Conservation (phyloP, 2,113 vertebrate species). For the Pagrus major region DNA sequence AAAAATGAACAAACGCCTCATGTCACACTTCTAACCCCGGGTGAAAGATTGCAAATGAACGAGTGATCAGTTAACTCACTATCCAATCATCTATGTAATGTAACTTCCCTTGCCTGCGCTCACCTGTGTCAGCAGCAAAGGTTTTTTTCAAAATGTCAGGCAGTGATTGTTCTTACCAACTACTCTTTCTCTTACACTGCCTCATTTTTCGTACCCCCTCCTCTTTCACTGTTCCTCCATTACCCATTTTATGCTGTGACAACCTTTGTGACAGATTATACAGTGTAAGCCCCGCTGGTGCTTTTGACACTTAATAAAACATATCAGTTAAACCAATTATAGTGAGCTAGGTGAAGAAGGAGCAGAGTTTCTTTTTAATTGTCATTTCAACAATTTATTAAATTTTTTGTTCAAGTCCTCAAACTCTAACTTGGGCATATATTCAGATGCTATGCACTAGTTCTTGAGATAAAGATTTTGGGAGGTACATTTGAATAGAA, state of each 20-base stretch:
- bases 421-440: background rate
- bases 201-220: background rate
- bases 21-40: conserved; percentile 79
- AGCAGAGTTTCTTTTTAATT: conserved; percentile 38
- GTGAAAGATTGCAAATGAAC: conserved; percentile 84
- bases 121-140: conserved; percentile 68
- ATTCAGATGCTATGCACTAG: background rate
- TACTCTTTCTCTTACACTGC: conserved; percentile 17
- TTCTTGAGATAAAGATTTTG: background rate
- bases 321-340: conserved; percentile 78
- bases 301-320: conserved; percentile 78
- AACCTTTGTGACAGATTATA: conserved; percentile 52
- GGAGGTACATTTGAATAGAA: background rate
- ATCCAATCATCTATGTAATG: conserved; percentile 60
- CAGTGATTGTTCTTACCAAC: conserved; percentile 30
- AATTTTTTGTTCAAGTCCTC: background rate
- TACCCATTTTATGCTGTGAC: conserved; percentile 46
- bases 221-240: conserved; percentile 35
- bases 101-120: conserved; percentile 53
- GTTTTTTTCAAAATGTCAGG: conserved; percentile 44
- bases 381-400: conserved; percentile 24
- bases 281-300: conserved; percentile 58
- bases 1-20: conserved; percentile 80
- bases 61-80: conserved; percentile 71
- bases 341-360: conserved; percentile 58